Evolutionary conservation across 2,797 vertebrate species (phyloP).

Genomic region (Oophaga sylvatica): DNA sequence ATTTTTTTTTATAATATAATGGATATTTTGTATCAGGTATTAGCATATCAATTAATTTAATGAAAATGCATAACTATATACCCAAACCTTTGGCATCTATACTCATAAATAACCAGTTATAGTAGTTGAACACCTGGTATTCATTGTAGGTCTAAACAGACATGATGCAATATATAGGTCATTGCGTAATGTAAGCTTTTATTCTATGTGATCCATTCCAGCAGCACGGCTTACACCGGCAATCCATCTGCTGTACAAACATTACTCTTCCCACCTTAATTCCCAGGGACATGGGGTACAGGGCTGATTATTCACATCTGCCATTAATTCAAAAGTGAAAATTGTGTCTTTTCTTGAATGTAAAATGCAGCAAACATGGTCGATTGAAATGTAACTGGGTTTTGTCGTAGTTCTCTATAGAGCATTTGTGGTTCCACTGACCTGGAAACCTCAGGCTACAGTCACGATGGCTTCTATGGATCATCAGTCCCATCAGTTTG

Average conservation of each 20-base stretch:
- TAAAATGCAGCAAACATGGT: neutral
- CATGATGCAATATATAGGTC: slow-evolving; percentile 41
- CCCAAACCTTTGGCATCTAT: neutral
- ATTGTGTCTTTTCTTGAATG: neutral
- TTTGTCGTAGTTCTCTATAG: neutral
- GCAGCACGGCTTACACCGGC: slow-evolving; percentile 25
- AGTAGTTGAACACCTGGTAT: slow-evolving; percentile 5
- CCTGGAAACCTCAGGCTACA: neutral
- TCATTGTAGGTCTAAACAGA: slow-evolving; percentile 6
- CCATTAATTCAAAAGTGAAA: slow-evolving; percentile 7
- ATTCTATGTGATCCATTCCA: slow-evolving; percentile 15
- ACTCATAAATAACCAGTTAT: neutral
- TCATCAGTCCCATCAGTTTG: too few relatives aligned
- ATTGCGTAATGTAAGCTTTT: slow-evolving; percentile 23
- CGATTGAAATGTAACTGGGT: neutral
- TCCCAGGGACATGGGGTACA: slow-evolving; percentile 12
- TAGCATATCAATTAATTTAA: neutral
- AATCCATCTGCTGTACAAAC: slow-evolving; percentile 44
- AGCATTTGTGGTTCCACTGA: neutral
- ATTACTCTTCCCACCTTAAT: slow-evolving; percentile 43
- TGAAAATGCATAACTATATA: neutral
- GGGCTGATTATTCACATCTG: slow-evolving; percentile 45
- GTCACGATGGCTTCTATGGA: too few relatives aligned
- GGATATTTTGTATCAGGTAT: too few relatives aligned
- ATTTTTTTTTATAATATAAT: neutral